phyloP scores from a whole-genome alignment of 1,140 invertebrate genomes.

The Ladona fulva region DNA sequence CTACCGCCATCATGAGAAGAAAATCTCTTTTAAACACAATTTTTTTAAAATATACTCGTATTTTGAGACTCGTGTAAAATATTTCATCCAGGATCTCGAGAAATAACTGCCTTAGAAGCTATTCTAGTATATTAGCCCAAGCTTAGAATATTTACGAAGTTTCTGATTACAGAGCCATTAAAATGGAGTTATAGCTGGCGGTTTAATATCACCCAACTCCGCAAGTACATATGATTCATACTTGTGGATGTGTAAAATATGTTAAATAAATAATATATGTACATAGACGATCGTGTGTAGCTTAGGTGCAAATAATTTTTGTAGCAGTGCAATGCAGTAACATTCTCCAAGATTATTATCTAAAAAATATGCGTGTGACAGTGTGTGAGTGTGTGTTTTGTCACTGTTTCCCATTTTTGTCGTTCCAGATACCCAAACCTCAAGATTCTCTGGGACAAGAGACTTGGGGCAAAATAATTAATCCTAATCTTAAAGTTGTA shows the following conservation, averaged over 20 bases:
- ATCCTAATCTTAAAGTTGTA: background rate
- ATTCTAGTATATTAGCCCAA: too few species aligned
- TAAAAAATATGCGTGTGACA: background rate
- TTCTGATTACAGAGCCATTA: too few species aligned
- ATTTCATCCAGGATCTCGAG: too few species aligned
- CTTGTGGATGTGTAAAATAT: background rate
- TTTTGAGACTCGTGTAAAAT: too few species aligned
- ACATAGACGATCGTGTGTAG: background rate
- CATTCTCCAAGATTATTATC: background rate
- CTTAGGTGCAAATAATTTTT: background rate
- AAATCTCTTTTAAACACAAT: too few species aligned
- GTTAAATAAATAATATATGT: conserved; percentile 8
- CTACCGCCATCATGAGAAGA: too few species aligned
- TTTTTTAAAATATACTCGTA: too few species aligned
- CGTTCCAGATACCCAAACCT: background rate
- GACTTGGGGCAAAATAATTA: background rate
- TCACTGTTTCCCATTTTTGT: background rate
- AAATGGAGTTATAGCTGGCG: too few species aligned
- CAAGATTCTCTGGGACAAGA: background rate
- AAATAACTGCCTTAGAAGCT: too few species aligned
- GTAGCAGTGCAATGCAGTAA: background rate
- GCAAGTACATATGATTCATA: too few species aligned
- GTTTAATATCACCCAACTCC: too few species aligned
- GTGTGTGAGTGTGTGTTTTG: background rate
- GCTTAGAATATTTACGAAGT: too few species aligned